Conservation (phyloP, 2,797 vertebrate genomes). For the Loris lydekkerianus region DNA sequence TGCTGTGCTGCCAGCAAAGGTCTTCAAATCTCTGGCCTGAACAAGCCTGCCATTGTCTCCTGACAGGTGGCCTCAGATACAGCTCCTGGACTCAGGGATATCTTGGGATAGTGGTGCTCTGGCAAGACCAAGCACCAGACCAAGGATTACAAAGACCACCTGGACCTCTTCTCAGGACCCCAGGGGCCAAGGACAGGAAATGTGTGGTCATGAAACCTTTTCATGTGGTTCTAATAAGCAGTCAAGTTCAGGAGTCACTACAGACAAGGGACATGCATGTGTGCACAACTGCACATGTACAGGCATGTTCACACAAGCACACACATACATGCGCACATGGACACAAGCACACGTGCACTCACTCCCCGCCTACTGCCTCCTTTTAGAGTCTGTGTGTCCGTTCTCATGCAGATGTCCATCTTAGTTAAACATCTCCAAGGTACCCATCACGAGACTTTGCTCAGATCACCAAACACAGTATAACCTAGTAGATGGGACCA, state of each 20-base stretch:
- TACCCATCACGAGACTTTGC: background rate
- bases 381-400: background rate
- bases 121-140: background rate
- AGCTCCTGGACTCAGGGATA: background rate
- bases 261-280: background rate
- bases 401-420: too few relatives aligned
- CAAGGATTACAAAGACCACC: background rate
- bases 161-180: background rate
- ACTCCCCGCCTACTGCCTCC: background rate
- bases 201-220: background rate
- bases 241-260: background rate
- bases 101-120: background rate
- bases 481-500: background rate
- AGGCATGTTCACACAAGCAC: too few relatives aligned
- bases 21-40: background rate
- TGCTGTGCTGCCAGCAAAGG: accelerated
- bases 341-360: too few relatives aligned
- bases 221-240: background rate
- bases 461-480: background rate
- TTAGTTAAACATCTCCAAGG: too few relatives aligned
- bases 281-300: too few relatives aligned
- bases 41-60: accelerated
- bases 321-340: too few relatives aligned
- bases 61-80: background rate
- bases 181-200: background rate